Evolutionary conservation across 2,797 vertebrate species (phyloP), one percentile per base, ranked within the genome.

Genomic region (Merluccius polli): DNA sequence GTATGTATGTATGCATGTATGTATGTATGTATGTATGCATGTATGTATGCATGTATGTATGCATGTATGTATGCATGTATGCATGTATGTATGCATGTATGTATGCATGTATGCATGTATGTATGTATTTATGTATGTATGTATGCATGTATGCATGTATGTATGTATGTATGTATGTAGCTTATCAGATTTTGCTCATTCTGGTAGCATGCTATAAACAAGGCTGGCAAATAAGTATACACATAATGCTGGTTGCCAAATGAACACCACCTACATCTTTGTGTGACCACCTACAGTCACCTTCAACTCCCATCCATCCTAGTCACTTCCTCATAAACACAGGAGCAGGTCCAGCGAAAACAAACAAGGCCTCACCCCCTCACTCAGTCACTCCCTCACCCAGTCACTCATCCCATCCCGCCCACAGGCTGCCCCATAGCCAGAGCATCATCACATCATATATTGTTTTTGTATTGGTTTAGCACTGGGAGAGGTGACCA

Each of bases 381-480:
- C 44, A 48, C 15, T 15, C 15, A 48, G 6, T 48, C 18, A 59
- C 21, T 59, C 21, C n/a, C n/a, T 59, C 52, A 59, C 24, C 52
- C 18, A 59, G 7, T 59, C 21, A 59, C n/a, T 59, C 52, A 59
- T 59, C 52, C 82, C 75, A 81, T 80, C 79, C 65, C 59, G 21
- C 30, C 12, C 68, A 33, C 67, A 78, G 36, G 63, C 63, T 44
- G 27, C 31, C n/a, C n/a, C 76, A 78, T 65, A 63, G 74, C 76
- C 81, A 70, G 80, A 44, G 75, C 69, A 52, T 89, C 85, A 63
- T 81, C 85, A 78, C 80, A 41, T 80, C 71, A 31, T 73, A 77
- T 83, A 83, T 82, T 87, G 77, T 78, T 74, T 83, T 77, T 71
- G 71, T 69, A 59, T 79, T 76, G 79, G 79, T 75, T 77, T 27